Evolutionary conservation across 2,113 vertebrate genomes (phyloP), one percentile per base, ranked within the genome.

Genomic region (Hypocryptadius cinnamomeus): DNA sequence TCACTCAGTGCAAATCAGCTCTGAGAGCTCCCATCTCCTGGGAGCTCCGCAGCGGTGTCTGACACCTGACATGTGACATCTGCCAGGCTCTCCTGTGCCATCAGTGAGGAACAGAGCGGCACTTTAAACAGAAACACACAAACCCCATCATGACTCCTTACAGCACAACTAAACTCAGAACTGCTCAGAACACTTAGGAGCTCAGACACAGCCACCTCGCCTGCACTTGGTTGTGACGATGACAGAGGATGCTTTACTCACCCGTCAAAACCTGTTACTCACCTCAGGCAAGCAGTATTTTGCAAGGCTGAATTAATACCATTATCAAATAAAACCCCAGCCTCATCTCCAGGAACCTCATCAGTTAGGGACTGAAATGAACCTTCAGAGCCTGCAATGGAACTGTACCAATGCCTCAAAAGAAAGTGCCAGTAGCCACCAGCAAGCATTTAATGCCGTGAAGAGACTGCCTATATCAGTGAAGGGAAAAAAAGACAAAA

Each of bases 271-370:
- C 33, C 30, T 48, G 50, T 56, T 64, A 64, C 78, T 71, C 65
- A 85, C 87, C 87, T 77, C 28, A 1, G 64, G 71, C 93, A 93
- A 93, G 54, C 27, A 77, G 47, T 70, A 91, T 57, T 94, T 85
- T 83, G 82, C 85, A 87, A 91, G 60, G 76, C 59, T 94, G 90
- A 94, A 87, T 79, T 66, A 93, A 91, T 48, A 50, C n/a, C 48
- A 50, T 51, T 51, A 74, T 37, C 15, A 65, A 65, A 82, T 59
- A 85, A 40, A 24, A 40, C 4, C 8, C 5, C 76, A 50, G 54
- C 35, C n/a, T 93, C 69, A 88, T 63, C 79, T 95, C 54, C 79
- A 92, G 71, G 63, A 94, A 80, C 71, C 74, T 89, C 78, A 82
- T 87, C 90, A 95, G 92, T 79, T 76, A 90, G 45, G 45, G 51